Conservation (phyloP, 2,113 vertebrate species). For the Psephotus haematonotus region DNA sequence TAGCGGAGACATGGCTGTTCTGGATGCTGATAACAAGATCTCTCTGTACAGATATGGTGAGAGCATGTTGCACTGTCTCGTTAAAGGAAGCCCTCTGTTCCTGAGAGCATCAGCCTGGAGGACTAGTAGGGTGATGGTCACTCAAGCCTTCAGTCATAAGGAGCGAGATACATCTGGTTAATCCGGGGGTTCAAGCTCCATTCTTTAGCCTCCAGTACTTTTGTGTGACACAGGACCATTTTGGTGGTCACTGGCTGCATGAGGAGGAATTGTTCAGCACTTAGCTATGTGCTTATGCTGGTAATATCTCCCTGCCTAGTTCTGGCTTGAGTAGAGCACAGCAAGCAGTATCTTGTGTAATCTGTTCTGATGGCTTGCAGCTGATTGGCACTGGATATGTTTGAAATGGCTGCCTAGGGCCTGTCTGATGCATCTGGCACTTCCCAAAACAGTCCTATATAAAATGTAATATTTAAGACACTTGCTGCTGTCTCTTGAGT, state of each 20-base stretch:
- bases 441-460: background rate
- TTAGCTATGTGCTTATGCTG: background rate
- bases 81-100: background rate
- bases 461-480: background rate
- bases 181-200: background rate
- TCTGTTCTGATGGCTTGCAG: background rate
- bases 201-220: background rate
- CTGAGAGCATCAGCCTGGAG: background rate
- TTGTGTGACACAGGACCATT: background rate
- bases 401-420: background rate
- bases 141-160: background rate
- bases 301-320: background rate
- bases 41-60: conserved; percentile 82
- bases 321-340: background rate
- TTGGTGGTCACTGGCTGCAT: background rate
- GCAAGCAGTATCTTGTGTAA: background rate
- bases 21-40: conserved; percentile 82
- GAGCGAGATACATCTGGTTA: background rate
- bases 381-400: background rate
- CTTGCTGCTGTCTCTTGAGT: background rate
- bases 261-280: background rate
- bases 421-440: background rate
- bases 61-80: background rate
- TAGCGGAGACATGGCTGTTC: conserved; percentile 83
- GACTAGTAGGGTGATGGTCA: background rate